Evolutionary conservation across 2,113 vertebrate species (phyloP).

Genomic region (Sander lucioperca): DNA sequence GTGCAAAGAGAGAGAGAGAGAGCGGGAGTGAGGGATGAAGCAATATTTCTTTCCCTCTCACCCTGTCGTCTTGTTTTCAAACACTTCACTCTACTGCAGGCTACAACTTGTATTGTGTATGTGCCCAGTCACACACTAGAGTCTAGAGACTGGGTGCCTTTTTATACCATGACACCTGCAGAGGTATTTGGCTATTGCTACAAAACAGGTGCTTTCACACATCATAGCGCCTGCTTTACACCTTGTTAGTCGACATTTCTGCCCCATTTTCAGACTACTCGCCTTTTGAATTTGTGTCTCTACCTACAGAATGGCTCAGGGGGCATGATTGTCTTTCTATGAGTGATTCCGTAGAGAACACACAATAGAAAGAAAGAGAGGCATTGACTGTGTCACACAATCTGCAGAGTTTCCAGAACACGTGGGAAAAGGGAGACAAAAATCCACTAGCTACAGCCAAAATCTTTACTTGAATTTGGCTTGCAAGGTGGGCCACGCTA

Average conservation of each 20-base stretch:
- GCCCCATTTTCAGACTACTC: neutral
- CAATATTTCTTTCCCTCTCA: slow-evolving; percentile 30
- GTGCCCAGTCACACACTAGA: neutral
- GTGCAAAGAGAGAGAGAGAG: slow-evolving; percentile 45
- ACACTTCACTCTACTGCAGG: slow-evolving; percentile 50
- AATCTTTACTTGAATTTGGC: neutral
- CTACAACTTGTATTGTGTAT: slow-evolving; percentile 14
- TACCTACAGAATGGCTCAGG: neutral
- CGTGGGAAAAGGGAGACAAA: neutral
- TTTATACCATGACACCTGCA: slow-evolving; percentile 11
- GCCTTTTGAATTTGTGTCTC: neutral
- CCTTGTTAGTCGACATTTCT: neutral
- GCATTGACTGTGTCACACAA: too few species aligned
- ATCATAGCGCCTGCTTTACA: neutral
- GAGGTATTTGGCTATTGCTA: slow-evolving; percentile 11
- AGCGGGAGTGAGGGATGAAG: slow-evolving; percentile 41
- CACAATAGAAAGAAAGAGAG: neutral
- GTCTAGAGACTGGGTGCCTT: neutral
- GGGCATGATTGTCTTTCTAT: neutral
- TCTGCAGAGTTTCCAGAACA: neutral
- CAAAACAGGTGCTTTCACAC: slow-evolving; percentile 17
- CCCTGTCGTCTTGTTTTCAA: slow-evolving; percentile 59
- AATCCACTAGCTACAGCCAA: neutral
- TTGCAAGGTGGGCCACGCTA: neutral
- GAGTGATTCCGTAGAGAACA: neutral